Evolutionary conservation across 2,888 invertebrate genomes (phyloP), one percentile per base, ranked within the genome.

Genomic region (Bibio marci): DNA sequence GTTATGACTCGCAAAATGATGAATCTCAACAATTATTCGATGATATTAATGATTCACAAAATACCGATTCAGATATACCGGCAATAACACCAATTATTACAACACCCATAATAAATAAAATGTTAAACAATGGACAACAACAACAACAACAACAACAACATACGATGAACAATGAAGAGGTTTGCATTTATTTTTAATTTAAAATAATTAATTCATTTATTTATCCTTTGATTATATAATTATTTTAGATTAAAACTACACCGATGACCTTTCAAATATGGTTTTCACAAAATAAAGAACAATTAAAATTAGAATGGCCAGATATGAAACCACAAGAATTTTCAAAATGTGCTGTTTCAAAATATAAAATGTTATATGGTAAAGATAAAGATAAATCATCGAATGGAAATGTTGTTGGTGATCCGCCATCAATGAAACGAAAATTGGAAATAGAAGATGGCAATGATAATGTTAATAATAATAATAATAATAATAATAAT

Each of bases 201-300:
- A n/a, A n/a, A n/a, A n/a, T n/a, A n/a, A n/a, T n/a, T n/a, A n/a
- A n/a, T n/a, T n/a, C n/a, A n/a, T n/a, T n/a, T n/a, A n/a, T n/a
- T n/a, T n/a, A n/a, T n/a, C n/a, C n/a, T n/a, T n/a, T n/a, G n/a
- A n/a, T n/a, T n/a, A n/a, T n/a, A n/a, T n/a, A n/a, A n/a, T 27
- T 18, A 41, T 15, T 38, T 22, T 35, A 47, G 47, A 35, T 35
- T 31, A 43, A 58, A 27, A 58, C 59, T 47, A 60, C 63, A 1
- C 57, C 57, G 25, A 67, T 70, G 52, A 62, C 66, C 4, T 76
- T 76, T 49, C 57, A 70, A 17, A 63, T 65, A 26, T 78, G 76
- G 76, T 73, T 69, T 45, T 58, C 64, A 2, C 65, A 68, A 41
- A 70, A 73, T 50, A 74, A 71, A 50, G 47, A 61, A 3, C 48